Evolutionary conservation across 1,140 invertebrate genomes (phyloP).

Genomic region (Oscheius sp.): DNA sequence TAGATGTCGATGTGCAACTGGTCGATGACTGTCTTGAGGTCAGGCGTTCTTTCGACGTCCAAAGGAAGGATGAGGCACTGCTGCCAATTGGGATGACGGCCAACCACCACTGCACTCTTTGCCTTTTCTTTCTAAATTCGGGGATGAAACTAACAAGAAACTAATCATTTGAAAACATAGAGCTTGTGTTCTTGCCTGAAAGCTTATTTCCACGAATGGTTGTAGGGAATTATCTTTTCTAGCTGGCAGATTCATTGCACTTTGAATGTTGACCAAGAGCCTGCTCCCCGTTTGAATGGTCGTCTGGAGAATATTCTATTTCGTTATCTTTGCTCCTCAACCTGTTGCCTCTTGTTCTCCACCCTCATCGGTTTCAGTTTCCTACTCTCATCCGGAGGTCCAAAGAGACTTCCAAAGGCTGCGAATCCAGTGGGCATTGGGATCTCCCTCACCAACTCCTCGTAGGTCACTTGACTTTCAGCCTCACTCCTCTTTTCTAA

Average conservation of each 20-base stretch:
- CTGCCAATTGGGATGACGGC: neutral
- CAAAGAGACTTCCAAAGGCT: neutral
- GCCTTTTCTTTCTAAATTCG: neutral
- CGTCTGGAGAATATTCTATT: neutral
- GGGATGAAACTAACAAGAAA: neutral
- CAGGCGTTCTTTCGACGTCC: neutral
- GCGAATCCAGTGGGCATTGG: neutral
- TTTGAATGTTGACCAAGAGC: neutral
- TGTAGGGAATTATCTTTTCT: neutral
- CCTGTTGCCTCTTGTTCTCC: neutral
- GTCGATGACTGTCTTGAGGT: neutral
- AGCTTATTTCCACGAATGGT: neutral
- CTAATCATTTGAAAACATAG: too few relatives aligned
- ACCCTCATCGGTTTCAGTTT: neutral
- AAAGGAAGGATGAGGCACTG: neutral
- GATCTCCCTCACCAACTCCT: neutral
- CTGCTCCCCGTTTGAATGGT: neutral
- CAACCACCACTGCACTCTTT: neutral
- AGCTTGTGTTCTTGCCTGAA: neutral
- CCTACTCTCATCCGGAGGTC: neutral
- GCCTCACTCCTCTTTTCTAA: neutral
- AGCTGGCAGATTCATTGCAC: neutral
- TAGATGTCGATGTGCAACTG: neutral
- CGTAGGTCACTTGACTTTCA: neutral
- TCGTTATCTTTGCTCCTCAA: neutral